Evolutionary conservation across 1,140 invertebrate genomes (phyloP).

Genomic region (Procambarus clarkii): DNA sequence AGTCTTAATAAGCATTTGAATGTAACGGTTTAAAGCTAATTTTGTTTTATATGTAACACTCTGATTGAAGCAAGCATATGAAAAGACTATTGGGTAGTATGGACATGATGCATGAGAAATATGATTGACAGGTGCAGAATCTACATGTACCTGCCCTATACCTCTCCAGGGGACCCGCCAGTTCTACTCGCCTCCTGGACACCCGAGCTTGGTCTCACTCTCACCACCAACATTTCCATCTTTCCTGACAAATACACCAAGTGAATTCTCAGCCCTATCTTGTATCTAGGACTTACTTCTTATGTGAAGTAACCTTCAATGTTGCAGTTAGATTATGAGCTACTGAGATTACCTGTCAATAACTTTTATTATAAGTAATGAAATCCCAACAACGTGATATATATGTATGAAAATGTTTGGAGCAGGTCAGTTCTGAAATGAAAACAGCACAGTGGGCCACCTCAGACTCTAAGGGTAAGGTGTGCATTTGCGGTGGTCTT

Average conservation of each 20-base stretch:
- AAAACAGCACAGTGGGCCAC: too few species aligned
- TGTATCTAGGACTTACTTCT: background rate
- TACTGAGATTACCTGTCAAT: background rate
- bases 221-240: background rate
- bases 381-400: too few species aligned
- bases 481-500: too few species aligned
- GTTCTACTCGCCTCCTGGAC: slow-evolving; percentile 17
- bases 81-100: too few species aligned
- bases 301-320: background rate
- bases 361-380: background rate
- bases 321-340: background rate
- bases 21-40: too few species aligned
- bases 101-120: background rate
- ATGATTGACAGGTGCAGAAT: background rate
- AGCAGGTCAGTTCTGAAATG: too few species aligned
- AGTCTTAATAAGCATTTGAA: background rate
- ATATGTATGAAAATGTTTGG: too few species aligned
- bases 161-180: background rate
- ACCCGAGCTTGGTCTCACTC: background rate
- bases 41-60: background rate
- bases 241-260: slow-evolving; percentile 26
- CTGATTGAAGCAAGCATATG: too few species aligned
- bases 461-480: too few species aligned
- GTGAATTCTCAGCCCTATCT: background rate
- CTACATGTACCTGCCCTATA: slow-evolving; percentile 20